A percentile compares a stretch with the other conserved stretches of the same genome.
Evolutionary conservation across 1,140 invertebrate species (phyloP).

Genomic region (Drosophila nigromelanica): DNA sequence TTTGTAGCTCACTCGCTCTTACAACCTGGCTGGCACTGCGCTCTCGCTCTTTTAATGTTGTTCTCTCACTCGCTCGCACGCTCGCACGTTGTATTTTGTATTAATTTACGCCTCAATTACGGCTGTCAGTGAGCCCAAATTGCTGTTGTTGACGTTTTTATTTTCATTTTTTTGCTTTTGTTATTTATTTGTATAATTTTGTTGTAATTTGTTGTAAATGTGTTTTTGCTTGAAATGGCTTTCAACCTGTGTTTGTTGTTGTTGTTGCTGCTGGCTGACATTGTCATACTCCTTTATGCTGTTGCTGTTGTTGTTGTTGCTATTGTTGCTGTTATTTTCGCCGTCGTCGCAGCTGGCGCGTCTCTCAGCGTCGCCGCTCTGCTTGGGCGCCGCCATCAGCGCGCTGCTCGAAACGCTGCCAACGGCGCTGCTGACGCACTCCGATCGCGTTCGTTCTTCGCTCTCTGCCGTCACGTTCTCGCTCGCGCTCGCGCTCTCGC

Average conservation of each 20-base stretch:
- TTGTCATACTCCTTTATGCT: constrained; percentile 17
- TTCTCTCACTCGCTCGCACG: constrained; percentile 7
- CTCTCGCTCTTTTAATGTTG: background rate
- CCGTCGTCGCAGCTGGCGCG: constrained; percentile 40
- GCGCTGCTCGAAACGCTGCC: constrained; percentile 24
- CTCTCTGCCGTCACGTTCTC: constrained; percentile 1
- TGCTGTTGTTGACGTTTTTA: constrained; percentile 13
- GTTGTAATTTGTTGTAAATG: constrained; percentile 28
- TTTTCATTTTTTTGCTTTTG: background rate
- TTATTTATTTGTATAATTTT: constrained; percentile 8
- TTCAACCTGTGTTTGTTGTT: constrained; percentile 22
- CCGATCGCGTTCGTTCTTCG: background rate
- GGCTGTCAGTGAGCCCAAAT: constrained; percentile 36
- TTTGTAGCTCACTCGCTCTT: constrained; percentile 8
- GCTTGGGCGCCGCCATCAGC: constrained; percentile 68
- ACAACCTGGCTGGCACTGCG: background rate
- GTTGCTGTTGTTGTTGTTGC: constrained; percentile 20
- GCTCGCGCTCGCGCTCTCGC: background rate
- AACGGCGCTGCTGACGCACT: constrained; percentile 2
- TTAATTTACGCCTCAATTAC: constrained; percentile 22
- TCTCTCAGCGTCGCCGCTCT: constrained; percentile 44
- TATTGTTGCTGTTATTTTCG: constrained; percentile 49
- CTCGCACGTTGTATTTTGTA: constrained; percentile 17
- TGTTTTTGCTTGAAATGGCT: constrained; percentile 17
- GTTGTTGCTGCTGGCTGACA: constrained; percentile 37